Evolutionary conservation across 2,888 invertebrate species (phyloP), one percentile per base, ranked within the genome.

Genomic region (Pammene fasciana): DNA sequence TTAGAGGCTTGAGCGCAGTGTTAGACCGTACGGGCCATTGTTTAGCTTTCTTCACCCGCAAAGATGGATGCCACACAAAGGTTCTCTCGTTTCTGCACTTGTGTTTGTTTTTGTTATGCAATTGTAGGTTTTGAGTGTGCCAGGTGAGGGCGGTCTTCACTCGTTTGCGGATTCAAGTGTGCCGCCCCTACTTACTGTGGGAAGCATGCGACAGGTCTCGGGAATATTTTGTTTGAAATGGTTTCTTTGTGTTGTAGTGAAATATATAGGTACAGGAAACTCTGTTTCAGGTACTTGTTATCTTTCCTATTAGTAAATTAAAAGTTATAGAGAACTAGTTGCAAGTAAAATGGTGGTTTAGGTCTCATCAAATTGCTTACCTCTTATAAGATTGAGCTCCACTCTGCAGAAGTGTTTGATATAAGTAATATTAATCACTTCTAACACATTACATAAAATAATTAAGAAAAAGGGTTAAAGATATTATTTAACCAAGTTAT

Each of bases 51-150:
- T 90, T 88, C 90, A 90, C 88, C 88, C 88, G 85, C 85, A 85
- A 89, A 89, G 87, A 87, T 82, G 85, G 83, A 87, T 88, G 82
- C 83, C 82, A 82, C 84, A 91, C 90, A 90, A 91, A 92, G 87
- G 85, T 84, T 80, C 81, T 85, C 86, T 87, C 86, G 89, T 88
- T 87, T 86, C 86, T 79, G 79, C 88, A 87, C 85, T 87, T 81
- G 85, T 87, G 85, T 89, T 89, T 90, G 88, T 89, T 90, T 89
- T 90, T 89, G 87, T 90, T 88, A 89, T 89, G 88, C 90, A 90
- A 90, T 90, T 91, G 87, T 86, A 83, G 86, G 87, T 87, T 90
- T 89, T 84, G 84, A 90, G 89, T 83, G 80, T 78, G 82, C 82
- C 84, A 79, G 79, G 82, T 78, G 82, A 83, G 85, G 78, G 81